Base-by-base conservation (phyloP, 2,888 invertebrate species). In the Alitta virens region DNA sequence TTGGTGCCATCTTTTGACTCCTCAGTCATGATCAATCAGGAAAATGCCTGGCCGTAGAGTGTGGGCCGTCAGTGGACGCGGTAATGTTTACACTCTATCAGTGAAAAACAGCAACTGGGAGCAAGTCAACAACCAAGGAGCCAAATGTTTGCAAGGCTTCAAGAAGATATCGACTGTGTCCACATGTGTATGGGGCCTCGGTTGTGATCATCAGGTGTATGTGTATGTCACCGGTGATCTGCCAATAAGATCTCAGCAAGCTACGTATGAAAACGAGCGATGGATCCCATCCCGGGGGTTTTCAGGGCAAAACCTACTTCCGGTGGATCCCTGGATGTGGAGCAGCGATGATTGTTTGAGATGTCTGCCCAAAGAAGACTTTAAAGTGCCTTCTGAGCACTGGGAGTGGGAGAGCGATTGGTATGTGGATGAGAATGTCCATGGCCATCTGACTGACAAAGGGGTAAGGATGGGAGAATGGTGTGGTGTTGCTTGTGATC, bases 361-460 rank as follows among this genome's bases (percentile, higher is more conserved):
- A 40, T 90, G 91, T 74, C 86, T 92, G 63, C 87, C 89, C 38
- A 89, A 91, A 69, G 90, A 91, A 73, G 88, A 88, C 79, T 91
- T 95, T 64, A 85, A 91, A 66, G 83, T 95, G 53, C 95, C 95
- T 5, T 94, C 94, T 0, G 90, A 92, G 88, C 92, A 93, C 18
- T 96, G 95, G 95, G 91, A 92, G 75, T 96, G 95, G 95, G 95
- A 96, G 84, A 91, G 91, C 2, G 92, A 93, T 71, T 95, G 95
- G 94, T 89, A 90, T 73, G 70, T 80, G 26, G 80, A 80, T 63
- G 77, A 78, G 50, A 78, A 75, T 58, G 68, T 79, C 9, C 71
- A 75, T 79, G 94, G 94, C 1, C 91, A 93, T 75, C 90, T 92
- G 2, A 84, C 94, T 65, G 91, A 91, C 75, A 90, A 92, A 79